Base-by-base conservation (phyloP, 2,797 vertebrate species). In the Eidolon dupreanum region DNA sequence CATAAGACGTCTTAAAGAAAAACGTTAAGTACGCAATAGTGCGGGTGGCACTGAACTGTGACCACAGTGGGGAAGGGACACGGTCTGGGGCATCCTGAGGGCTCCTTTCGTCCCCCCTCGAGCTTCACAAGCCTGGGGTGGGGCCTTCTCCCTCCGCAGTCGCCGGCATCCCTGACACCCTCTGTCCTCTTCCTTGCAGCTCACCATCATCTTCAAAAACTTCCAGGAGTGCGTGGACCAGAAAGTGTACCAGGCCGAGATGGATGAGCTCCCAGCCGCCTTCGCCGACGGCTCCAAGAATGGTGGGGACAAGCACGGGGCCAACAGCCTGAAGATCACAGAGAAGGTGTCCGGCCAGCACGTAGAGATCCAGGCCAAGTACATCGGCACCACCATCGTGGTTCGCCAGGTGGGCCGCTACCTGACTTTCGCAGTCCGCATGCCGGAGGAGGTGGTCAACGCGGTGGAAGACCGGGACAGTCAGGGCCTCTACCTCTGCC, bases 191-290 rank as follows among this genome's bases (percentile, higher is more conserved):
- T 65, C 43, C 84, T 70, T 6, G 5, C 98, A 99, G 99, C 98
- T 99, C 97, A 99, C 99, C 81, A 99, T 99, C 98, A 99, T 99
- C 98, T 99, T 99, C 97, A 99, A 99, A 99, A 99, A 99, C 97
- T 99, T 99, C 98, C 99, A 99, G 97, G 99, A 99, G 96, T 99
- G 99, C 0, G 99, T 99, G 94, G 99, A 99, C 75, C 99, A 99
- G 98, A 99, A 99, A 93, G 99, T 99, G 96, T 99, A 99, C 98
- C 99, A 99, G 82, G 99, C 99, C 0, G 99, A 99, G 98, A 99
- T 99, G 8, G 99, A 99, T 0, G 99, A 99, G 97, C 99, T 99
- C 59, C 99, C 99, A 0, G 99, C 99, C 0, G 99, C 99, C 1
- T 99, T 99, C 0, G 99, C 98, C 0, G 99, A 99, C 0, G 99